These are phyloP conservation scores for Amiota communis DNA, from an alignment of 2,888 invertebrate genomes.

Conservation along the genomic window DNA sequence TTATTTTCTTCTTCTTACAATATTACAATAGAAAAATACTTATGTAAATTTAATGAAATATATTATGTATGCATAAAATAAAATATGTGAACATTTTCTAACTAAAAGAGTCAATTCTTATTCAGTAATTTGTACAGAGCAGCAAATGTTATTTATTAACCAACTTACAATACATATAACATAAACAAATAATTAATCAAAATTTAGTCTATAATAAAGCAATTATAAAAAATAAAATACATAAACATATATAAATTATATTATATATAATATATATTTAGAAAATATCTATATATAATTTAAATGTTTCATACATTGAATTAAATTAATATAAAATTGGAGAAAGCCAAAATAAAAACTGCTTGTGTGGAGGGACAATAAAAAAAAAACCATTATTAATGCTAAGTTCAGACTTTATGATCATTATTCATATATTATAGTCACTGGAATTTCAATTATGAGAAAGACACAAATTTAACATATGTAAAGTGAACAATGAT, in stretches of 20 bases:
- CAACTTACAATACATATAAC: conserved; percentile 47
- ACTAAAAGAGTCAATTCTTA: conserved; percentile 74
- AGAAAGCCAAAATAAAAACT: no score
- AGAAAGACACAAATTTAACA: no score
- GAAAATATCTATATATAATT: no score
- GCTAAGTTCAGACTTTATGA: no score
- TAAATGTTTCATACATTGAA: no score
- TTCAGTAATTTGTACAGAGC: conserved; percentile 73
- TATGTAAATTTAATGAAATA: conserved; percentile 51
- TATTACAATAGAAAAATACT: conserved; percentile 6
- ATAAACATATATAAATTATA: not conserved
- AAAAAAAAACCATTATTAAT: no score
- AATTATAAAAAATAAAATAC: not conserved
- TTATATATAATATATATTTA: not conserved
- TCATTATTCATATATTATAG: no score
- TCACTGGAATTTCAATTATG: no score
- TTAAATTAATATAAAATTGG: no score
- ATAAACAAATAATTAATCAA: not conserved
- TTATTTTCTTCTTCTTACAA: no score
- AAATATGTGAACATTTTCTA: conserved; percentile 72
- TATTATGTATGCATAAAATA: conserved; percentile 63
- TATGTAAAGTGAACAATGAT: no score
- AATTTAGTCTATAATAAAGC: conserved; percentile 14
- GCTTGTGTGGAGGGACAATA: no score
- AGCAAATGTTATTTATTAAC: conserved; percentile 51